Evolutionary conservation across 2,113 vertebrate species (phyloP), one percentile per base, ranked within the genome.

Genomic region (Ploceus nigricollis): DNA sequence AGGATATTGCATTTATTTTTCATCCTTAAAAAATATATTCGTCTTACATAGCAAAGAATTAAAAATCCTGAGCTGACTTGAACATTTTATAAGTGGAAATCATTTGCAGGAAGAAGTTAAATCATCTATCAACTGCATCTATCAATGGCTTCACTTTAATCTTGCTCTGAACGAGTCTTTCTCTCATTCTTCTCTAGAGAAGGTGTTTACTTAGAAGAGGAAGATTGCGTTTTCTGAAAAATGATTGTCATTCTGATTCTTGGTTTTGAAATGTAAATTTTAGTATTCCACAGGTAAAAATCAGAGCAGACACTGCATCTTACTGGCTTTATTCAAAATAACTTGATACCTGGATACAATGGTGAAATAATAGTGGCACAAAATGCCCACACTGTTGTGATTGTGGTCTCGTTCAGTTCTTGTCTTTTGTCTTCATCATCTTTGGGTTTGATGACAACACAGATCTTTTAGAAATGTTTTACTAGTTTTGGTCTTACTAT

Each of bases 211-310:
- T 90, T 83, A 39, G 42, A 79, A 79, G 50, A 75, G 35, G 51
- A 82, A 47, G 53, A 72, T 81, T 81, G 30, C 64, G 15, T 93
- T 90, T 91, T 76, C 21, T 90, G 65, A 88, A 92, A 94, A 80
- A 92, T 77, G 0, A 58, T 60, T 77, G 30, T 65, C 47, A 15
- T 48, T 89, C 31, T 82, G 33, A 19, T 3, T 58, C 71, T 69
- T 79, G 45, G 35, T 90, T 96, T 90, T 89, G 68, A 93, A 95
- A 94, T 86, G 64, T 81, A 81, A 88, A 83, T 90, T 85, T 90
- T 75, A 75, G n/a, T 83, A 39, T 90, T 93, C 58, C 31, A 10
- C 22, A 30, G 82, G 68, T 93, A 56, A 92, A 95, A 92, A 75
- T 70, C 71, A 81, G 60, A 88, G 47, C 72, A 92, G 54, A 40